phyloP scores from a whole-genome alignment of 2,888 invertebrate species.

The Himalopsyche kuldschensis region DNA sequence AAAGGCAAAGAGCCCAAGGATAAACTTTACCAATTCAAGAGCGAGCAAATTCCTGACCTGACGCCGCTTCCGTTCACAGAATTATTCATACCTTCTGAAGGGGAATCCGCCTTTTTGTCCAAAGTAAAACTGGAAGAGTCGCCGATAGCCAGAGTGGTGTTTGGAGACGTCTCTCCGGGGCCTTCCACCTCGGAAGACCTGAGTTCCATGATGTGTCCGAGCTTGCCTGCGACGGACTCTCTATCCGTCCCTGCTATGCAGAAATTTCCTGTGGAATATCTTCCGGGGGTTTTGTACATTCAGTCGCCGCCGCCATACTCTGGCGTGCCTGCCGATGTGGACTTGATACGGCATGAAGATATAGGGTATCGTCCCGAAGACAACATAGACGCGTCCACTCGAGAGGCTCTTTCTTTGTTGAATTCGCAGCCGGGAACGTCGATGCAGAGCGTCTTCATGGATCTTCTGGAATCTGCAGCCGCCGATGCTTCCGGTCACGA shows the following conservation, averaged over 20 bases:
- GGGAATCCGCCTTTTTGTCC: background rate
- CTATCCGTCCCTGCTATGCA: slow-evolving; percentile 8
- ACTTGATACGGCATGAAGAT: slow-evolving; percentile 45
- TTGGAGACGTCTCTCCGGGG: background rate
- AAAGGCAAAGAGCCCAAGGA: slow-evolving; percentile 5
- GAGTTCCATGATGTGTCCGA: slow-evolving; percentile 3
- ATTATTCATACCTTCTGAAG: background rate
- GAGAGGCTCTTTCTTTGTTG: slow-evolving; percentile 44
- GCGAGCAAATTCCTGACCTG: background rate
- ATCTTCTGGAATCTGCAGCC: slow-evolving; percentile 29
- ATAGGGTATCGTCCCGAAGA: background rate
- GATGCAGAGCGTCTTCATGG: slow-evolving; percentile 44
- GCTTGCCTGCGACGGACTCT: slow-evolving; percentile 6
- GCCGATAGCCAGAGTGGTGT: background rate
- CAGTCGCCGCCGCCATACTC: slow-evolving; percentile 47
- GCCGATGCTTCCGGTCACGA: slow-evolving; percentile 38
- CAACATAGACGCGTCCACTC: background rate
- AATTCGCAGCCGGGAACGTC: slow-evolving; percentile 24
- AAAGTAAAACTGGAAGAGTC: slow-evolving; percentile 21
- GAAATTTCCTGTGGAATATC: slow-evolving; percentile 12
- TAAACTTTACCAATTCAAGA: slow-evolving; percentile 8
- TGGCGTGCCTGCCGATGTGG: slow-evolving; percentile 51
- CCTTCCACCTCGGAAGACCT: slow-evolving; percentile 17
- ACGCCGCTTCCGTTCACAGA: background rate
- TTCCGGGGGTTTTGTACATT: slow-evolving; percentile 12